A percentile compares a stretch with the other conserved stretches of the same genome.
Evolutionary conservation across 2,888 invertebrate species (phyloP).

Genomic region (Megaustenia siamemsis): DNA sequence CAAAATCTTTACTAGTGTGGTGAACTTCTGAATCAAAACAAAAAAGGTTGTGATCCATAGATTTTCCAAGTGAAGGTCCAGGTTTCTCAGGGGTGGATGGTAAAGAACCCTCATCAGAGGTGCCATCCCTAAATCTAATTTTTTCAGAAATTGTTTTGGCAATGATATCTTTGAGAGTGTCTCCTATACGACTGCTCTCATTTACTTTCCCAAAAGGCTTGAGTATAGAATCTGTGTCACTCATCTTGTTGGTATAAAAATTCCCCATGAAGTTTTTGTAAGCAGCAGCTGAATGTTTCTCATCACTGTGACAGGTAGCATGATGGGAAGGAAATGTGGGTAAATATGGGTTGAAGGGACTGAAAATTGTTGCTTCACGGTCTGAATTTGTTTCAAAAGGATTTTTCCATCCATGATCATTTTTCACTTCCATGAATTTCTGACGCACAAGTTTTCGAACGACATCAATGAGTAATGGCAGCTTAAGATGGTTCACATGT

Average conservation of each 20-base stretch:
- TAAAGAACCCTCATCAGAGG: conserved; percentile 35
- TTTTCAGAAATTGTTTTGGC: conserved; percentile 94
- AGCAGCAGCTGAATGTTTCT: conserved; percentile 94
- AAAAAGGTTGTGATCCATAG: neutral
- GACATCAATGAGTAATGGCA: conserved; percentile 78
- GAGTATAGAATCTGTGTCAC: conserved; percentile 50
- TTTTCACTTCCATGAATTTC: conserved; percentile 64
- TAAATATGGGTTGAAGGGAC: conserved; percentile 54
- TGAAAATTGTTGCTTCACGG: conserved; percentile 3
- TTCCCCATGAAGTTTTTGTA: conserved; percentile 83
- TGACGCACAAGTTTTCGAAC: conserved; percentile 79
- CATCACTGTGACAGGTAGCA: conserved; percentile 45
- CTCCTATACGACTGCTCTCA: conserved; percentile 77
- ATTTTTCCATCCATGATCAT: conserved; percentile 32
- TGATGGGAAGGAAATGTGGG: conserved; percentile 56
- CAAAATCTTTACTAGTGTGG: conserved; percentile 14
- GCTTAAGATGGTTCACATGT: conserved; percentile 68
- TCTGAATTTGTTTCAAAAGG: conserved; percentile 7
- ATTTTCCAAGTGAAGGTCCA: conserved; percentile 17
- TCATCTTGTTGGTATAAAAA: conserved; percentile 55
- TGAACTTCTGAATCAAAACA: conserved; percentile 15
- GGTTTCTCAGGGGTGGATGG: conserved; percentile 37
- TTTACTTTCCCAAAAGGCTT: conserved; percentile 66
- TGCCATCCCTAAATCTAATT: conserved; percentile 67
- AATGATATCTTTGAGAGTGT: conserved; percentile 91